A percentile compares a stretch with the other conserved stretches of the same genome.
Conservation (phyloP, 2,113 vertebrate species). For the Nansenia antarctica region DNA sequence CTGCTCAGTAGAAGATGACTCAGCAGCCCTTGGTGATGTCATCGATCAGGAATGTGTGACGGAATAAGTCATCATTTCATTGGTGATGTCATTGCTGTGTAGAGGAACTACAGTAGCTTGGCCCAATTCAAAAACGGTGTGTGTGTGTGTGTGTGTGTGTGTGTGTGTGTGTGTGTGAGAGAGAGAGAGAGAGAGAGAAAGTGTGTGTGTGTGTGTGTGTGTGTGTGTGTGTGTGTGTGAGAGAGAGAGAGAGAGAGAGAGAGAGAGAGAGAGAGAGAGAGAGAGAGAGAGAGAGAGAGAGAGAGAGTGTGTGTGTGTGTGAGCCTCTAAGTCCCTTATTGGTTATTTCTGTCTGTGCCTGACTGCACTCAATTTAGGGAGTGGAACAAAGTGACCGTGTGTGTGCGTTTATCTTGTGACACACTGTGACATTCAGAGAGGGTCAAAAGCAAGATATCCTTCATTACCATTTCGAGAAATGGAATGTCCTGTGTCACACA, state of each 20-base stretch:
- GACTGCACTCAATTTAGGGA: slow-evolving; percentile 29
- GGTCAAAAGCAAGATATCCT: slow-evolving; percentile 43
- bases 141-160: slow-evolving; percentile 2
- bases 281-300: neutral
- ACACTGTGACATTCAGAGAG: slow-evolving; percentile 43
- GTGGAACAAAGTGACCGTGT: slow-evolving; percentile 13
- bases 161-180: neutral
- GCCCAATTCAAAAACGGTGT: slow-evolving; percentile 34
- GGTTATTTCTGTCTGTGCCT: slow-evolving; percentile 50
- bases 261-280: neutral
- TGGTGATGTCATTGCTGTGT: neutral
- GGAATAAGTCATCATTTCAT: too few relatives aligned
- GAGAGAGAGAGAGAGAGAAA: too few relatives aligned
- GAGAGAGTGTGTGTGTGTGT: neutral
- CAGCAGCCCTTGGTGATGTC: too few relatives aligned
- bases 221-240: slow-evolving; percentile 10
- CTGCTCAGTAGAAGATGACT: too few relatives aligned
- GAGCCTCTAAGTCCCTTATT: slow-evolving; percentile 48
- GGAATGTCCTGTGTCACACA: slow-evolving; percentile 17
- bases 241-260: neutral
- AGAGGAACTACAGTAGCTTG: slow-evolving; percentile 11
- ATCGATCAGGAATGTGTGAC: too few relatives aligned
- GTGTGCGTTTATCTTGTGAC: slow-evolving; percentile 13
- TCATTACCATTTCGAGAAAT: slow-evolving; percentile 23
- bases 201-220: slow-evolving; percentile 11